Evolutionary conservation across 2,888 invertebrate species (phyloP).

Genomic region (Cephalotes varians): DNA sequence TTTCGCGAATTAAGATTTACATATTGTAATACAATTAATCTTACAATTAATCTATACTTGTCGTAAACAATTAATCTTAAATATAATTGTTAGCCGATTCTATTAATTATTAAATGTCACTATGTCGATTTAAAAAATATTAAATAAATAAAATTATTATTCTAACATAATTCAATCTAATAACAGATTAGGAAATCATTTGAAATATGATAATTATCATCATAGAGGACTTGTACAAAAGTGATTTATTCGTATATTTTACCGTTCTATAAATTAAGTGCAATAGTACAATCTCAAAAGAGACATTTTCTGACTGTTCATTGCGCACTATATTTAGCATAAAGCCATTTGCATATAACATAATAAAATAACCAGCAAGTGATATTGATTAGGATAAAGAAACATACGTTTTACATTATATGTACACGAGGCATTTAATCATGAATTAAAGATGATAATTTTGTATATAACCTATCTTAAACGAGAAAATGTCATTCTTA

Average conservation of each 20-base stretch:
- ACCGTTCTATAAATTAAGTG: background rate
- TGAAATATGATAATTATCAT: background rate
- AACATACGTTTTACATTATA: conserved; percentile 4
- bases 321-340: conserved; percentile 17
- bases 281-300: background rate
- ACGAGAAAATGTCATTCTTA: conserved; percentile 26
- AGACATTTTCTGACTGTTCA: background rate
- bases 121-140: background rate
- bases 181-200: background rate
- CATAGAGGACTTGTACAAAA: background rate
- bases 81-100: background rate
- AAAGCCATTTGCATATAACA: conserved; percentile 4
- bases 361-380: conserved; percentile 38
- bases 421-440: conserved; percentile 6
- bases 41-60: too few relatives aligned
- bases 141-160: conserved; percentile 11
- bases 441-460: conserved; percentile 15
- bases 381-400: conserved; percentile 44
- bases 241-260: background rate
- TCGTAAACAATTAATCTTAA: background rate
- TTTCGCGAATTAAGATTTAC: background rate
- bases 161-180: background rate
- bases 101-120: background rate
- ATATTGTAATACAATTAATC: background rate
- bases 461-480: background rate